Percentiles rank a stretch among this genome's conserved stretches.
Evolutionary conservation across 2,888 invertebrate genomes (phyloP).

Genomic region (Phytoseiulus persimilis): DNA sequence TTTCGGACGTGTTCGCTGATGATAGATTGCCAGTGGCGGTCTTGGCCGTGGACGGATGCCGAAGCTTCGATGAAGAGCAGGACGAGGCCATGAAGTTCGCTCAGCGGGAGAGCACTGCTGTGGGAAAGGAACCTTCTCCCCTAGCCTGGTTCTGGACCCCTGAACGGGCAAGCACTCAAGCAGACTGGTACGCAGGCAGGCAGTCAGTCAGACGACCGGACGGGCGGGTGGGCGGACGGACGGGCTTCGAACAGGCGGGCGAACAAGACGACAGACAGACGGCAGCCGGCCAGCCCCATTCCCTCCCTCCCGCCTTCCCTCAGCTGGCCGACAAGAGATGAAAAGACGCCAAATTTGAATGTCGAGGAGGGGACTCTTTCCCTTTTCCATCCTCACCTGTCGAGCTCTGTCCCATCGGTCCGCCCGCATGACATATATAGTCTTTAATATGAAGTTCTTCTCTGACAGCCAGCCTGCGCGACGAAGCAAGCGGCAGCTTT

Average conservation of each 20-base stretch:
- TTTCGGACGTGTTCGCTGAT: background rate
- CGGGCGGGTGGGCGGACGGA: background rate
- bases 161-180: background rate
- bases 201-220: background rate
- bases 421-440: constrained; percentile 28
- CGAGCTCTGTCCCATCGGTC: background rate
- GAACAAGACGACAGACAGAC: background rate
- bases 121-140: background rate
- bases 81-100: background rate
- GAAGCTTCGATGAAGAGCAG: background rate
- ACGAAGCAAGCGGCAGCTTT: constrained; percentile 9
- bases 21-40: background rate
- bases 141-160: background rate
- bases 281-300: background rate
- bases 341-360: constrained; percentile 37
- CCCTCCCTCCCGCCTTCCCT: background rate
- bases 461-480: constrained; percentile 12
- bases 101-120: background rate
- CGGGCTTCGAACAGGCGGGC: too few relatives aligned
- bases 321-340: constrained; percentile 20
- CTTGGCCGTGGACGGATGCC: background rate
- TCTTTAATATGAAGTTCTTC: constrained; percentile 37
- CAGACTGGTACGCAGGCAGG: background rate
- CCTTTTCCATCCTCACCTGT: constrained; percentile 23
- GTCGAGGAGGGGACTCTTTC: constrained; percentile 8